phyloP scores from a whole-genome alignment of 92 coral and sea anemone genomes.

The Micromussa lordhowensis region DNA sequence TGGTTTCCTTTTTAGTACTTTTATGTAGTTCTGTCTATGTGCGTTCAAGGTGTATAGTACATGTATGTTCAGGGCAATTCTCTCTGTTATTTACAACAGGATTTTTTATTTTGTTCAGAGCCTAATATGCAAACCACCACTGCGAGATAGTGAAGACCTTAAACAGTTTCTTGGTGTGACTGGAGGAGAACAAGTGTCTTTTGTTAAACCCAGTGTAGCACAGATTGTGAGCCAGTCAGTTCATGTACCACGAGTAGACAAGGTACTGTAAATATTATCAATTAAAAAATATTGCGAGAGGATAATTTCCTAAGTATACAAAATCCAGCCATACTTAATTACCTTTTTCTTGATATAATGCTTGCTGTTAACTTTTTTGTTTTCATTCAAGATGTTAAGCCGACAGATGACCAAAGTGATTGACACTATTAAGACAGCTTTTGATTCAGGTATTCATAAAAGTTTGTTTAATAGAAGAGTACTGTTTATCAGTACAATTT shows the following conservation, averaged over 20 bases:
- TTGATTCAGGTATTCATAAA: slow-evolving; percentile 79
- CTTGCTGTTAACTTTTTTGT: not conserved
- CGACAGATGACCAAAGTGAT: slow-evolving; percentile 90
- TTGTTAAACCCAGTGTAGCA: slow-evolving; percentile 82
- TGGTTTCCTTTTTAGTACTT: too few relatives aligned
- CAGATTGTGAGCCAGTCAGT: slow-evolving; percentile 81
- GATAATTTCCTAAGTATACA: too few relatives aligned
- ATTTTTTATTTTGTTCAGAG: slow-evolving; percentile 54
- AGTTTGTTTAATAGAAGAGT: not conserved
- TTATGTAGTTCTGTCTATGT: too few relatives aligned
- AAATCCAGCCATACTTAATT: not conserved
- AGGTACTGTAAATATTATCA: slow-evolving; percentile 59
- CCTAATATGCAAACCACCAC: slow-evolving; percentile 82
- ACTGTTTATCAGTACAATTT: too few relatives aligned
- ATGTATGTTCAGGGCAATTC: too few relatives aligned
- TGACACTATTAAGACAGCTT: slow-evolving; percentile 95
- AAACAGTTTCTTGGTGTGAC: slow-evolving; percentile 94
- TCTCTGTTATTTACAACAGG: too few relatives aligned
- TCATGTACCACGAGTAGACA: slow-evolving; percentile 92
- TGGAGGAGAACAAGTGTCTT: slow-evolving; percentile 79
- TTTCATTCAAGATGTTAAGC: slow-evolving; percentile 76
- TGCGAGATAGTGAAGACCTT: slow-evolving; percentile 84
- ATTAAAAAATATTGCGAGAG: too few relatives aligned
- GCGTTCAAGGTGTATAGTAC: too few relatives aligned
- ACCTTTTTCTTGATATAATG: too few relatives aligned